A percentile compares a stretch with the other conserved stretches of the same genome.
Evolutionary conservation across 2,113 vertebrate species (phyloP).

Genomic region (Puffinus mauretanicus): DNA sequence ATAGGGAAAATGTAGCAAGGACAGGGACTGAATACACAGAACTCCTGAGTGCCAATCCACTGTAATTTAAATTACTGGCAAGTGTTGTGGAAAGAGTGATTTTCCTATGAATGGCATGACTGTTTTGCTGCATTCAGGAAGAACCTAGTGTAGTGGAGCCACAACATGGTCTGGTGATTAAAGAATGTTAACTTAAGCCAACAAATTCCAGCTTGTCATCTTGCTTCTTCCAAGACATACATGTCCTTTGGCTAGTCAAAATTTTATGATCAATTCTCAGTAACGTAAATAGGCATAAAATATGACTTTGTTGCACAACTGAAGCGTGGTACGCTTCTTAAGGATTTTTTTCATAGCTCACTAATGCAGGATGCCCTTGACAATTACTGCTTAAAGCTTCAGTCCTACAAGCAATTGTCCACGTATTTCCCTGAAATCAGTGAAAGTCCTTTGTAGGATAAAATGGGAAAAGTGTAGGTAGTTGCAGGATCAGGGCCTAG

Average conservation of each 20-base stretch:
- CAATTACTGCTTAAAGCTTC: background rate
- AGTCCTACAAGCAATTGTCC: background rate
- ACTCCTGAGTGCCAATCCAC: background rate
- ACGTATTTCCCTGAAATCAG: background rate
- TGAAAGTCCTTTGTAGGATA: background rate
- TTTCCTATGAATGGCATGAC: conserved; percentile 2
- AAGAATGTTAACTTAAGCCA: conserved; percentile 17
- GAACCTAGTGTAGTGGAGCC: background rate
- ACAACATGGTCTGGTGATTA: conserved; percentile 37
- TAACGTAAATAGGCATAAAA: background rate
- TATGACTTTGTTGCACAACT: background rate
- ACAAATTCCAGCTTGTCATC: background rate
- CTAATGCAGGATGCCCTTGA: background rate
- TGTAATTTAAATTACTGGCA: background rate
- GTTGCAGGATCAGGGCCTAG: background rate
- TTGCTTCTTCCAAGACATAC: background rate
- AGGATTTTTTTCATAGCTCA: background rate
- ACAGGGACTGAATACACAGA: background rate
- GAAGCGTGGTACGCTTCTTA: background rate
- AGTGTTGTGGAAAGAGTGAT: background rate
- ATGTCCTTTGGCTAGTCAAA: background rate
- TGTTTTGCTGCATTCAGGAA: conserved; percentile 37
- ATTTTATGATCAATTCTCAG: background rate
- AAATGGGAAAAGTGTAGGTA: background rate
- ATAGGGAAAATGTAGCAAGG: background rate